phyloP scores from a whole-genome alignment of 1,140 invertebrate species.

The Xylocopa sonorina region DNA sequence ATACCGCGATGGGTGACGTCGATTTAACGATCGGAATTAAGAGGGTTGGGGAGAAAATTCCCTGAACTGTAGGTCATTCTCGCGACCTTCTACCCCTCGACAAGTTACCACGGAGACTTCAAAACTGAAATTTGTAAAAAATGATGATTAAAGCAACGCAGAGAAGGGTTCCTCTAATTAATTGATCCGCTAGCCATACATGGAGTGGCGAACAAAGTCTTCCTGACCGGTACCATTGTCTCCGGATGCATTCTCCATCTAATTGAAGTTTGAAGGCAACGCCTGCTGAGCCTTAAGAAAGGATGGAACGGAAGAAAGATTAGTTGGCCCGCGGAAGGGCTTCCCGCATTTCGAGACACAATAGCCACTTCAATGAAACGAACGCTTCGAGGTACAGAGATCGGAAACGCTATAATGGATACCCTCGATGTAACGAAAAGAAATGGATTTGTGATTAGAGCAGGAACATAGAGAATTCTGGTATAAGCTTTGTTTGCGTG shows the following conservation, averaged over 20 bases:
- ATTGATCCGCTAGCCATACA: neutral
- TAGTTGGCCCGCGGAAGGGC: slow-evolving; percentile 40
- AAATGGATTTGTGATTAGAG: slow-evolving; percentile 46
- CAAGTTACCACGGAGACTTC: neutral
- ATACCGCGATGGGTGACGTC: slow-evolving; percentile 22
- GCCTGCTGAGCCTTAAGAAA: slow-evolving; percentile 6
- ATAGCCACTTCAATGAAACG: slow-evolving; percentile 34
- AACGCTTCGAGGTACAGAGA: slow-evolving; percentile 32
- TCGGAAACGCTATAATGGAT: slow-evolving; percentile 45
- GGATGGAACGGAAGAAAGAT: slow-evolving; percentile 42
- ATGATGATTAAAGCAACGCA: no score
- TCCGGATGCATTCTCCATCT: slow-evolving; percentile 27
- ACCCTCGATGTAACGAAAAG: slow-evolving; percentile 45
- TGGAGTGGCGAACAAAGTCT: neutral
- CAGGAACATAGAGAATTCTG: neutral
- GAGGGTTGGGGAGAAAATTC: slow-evolving; percentile 20
- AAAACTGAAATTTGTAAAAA: neutral
- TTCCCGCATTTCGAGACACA: slow-evolving; percentile 54
- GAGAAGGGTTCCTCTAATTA: neutral
- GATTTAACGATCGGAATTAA: slow-evolving; percentile 50
- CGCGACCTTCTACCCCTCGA: slow-evolving; percentile 4
- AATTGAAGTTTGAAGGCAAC: slow-evolving; percentile 29
- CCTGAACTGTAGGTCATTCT: neutral
- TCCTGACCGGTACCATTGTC: neutral
- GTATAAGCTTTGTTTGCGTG: neutral